Percentiles rank a stretch among this genome's conserved stretches.
Conservation (phyloP, 2,797 vertebrate genomes). For the Crenuchus spilurus region DNA sequence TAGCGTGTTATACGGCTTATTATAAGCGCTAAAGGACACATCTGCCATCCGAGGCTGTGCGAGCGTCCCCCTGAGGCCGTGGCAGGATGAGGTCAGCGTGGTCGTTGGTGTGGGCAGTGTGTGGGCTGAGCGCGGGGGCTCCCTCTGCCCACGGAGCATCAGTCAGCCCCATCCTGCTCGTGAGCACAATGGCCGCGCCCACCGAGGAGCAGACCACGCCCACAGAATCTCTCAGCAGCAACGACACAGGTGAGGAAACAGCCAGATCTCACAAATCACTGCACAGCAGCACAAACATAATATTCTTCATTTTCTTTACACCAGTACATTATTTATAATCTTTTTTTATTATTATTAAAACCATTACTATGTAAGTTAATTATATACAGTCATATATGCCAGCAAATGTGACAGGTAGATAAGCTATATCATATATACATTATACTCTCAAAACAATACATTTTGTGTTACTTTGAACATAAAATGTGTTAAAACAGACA, state of each 20-base stretch:
- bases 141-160: constrained; percentile 30
- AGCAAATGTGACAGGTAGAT: no score
- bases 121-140: constrained; percentile 7
- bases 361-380: no score
- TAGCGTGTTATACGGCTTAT: neutral
- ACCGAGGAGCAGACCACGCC: constrained; percentile 11
- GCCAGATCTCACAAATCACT: neutral
- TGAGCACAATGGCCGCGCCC: constrained; percentile 19
- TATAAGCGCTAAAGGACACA: constrained; percentile 15
- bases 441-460: no score
- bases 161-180: constrained; percentile 39
- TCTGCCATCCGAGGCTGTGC: neutral
- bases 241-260: constrained; percentile 33
- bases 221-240: constrained; percentile 20
- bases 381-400: no score
- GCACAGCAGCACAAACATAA: no score
- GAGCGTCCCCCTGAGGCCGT: constrained; percentile 14
- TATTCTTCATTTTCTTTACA: no score
- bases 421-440: no score
- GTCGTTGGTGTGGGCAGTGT: constrained; percentile 38
- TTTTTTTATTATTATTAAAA: no score
- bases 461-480: no score
- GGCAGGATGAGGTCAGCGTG: constrained; percentile 43
- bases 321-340: no score
- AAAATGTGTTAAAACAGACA: no score